A percentile compares a stretch with the other conserved stretches of the same genome.
These are phyloP conservation scores for Thera obeliscata DNA, from an alignment of 2,888 invertebrate genomes.

Conservation along the genomic window DNA sequence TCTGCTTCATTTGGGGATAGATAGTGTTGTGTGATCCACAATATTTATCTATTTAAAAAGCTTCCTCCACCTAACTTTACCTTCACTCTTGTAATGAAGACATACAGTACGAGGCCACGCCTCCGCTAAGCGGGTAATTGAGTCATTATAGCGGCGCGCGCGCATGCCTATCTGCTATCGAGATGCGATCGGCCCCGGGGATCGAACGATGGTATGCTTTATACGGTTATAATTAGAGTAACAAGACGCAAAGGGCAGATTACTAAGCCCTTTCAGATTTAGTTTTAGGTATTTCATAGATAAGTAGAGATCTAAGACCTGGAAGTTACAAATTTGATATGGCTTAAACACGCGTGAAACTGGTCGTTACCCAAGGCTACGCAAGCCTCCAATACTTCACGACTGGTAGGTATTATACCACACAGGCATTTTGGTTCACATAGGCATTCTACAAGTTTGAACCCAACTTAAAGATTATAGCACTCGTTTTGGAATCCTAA, in stretches of 20 bases:
- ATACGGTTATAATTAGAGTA: conserved; percentile 44
- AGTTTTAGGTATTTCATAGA: background rate
- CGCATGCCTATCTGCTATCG: conserved; percentile 71
- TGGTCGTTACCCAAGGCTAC: background rate
- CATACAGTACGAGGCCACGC: conserved; percentile 74
- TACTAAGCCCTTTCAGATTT: conserved; percentile 7
- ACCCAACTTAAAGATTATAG: too few species aligned
- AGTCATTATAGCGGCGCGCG: conserved; percentile 81
- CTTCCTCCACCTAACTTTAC: conserved; percentile 48
- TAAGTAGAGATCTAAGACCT: conserved; percentile 1
- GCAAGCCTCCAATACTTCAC: too few species aligned
- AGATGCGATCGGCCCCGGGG: conserved; percentile 64
- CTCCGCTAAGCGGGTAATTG: conserved; percentile 83
- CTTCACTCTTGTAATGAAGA: conserved; percentile 74
- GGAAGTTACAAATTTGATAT: background rate
- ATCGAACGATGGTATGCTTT: conserved; percentile 37
- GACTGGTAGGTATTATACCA: too few species aligned
- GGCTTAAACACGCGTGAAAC: background rate
- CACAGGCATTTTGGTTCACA: too few species aligned
- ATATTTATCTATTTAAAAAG: conserved; percentile 20
- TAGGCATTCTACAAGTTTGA: too few species aligned
- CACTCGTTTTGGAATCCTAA: too few species aligned
- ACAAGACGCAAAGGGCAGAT: conserved; percentile 34
- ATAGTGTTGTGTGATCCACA: too few species aligned
- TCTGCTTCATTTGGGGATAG: too few species aligned